A percentile compares a stretch with the other conserved stretches of the same genome.
These are phyloP conservation scores for Melieria omissa DNA, from an alignment of 2,888 invertebrate genomes.

Conservation along the genomic window DNA sequence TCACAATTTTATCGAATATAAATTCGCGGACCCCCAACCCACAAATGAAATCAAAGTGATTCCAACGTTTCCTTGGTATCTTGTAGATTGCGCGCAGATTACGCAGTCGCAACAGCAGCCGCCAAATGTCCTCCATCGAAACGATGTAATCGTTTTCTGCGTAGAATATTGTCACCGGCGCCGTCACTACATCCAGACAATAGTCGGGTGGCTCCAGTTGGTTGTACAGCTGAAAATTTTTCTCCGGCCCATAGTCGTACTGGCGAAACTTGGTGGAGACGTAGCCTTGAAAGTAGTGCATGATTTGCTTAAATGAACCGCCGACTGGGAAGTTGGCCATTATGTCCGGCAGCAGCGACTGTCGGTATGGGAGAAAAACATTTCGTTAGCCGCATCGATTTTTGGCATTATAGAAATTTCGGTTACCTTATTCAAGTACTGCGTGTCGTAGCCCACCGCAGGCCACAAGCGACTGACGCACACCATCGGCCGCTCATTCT, in stretches of 20 bases:
- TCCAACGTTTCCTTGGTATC: constrained; percentile 64
- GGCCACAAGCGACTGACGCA: constrained; percentile 64
- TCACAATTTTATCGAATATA: constrained; percentile 62
- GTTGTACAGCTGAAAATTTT: constrained; percentile 58
- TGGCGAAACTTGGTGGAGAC: constrained; percentile 63
- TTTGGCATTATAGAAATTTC: neutral
- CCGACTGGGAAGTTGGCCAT: constrained; percentile 64
- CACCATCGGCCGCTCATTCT: constrained; percentile 58
- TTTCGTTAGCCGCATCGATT: neutral
- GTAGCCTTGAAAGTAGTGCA: constrained; percentile 65
- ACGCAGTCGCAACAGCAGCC: constrained; percentile 55
- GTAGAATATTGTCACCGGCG: constrained; percentile 61
- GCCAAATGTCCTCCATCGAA: constrained; percentile 61
- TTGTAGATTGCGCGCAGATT: constrained; percentile 59
- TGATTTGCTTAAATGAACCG: constrained; percentile 63
- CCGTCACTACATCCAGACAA: constrained; percentile 55
- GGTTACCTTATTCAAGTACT: constrained; percentile 57
- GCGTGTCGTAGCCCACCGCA: constrained; percentile 62
- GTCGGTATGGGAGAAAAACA: constrained; percentile 3
- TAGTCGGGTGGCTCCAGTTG: constrained; percentile 62
- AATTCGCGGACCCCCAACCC: constrained; percentile 62
- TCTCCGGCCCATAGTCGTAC: constrained; percentile 61
- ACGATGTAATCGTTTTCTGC: constrained; percentile 64
- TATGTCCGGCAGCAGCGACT: constrained; percentile 60
- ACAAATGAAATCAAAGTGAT: constrained; percentile 64